These are phyloP conservation scores for Latrodectus geometricus DNA, from an alignment of 1,140 invertebrate species.

Conservation along the genomic window DNA sequence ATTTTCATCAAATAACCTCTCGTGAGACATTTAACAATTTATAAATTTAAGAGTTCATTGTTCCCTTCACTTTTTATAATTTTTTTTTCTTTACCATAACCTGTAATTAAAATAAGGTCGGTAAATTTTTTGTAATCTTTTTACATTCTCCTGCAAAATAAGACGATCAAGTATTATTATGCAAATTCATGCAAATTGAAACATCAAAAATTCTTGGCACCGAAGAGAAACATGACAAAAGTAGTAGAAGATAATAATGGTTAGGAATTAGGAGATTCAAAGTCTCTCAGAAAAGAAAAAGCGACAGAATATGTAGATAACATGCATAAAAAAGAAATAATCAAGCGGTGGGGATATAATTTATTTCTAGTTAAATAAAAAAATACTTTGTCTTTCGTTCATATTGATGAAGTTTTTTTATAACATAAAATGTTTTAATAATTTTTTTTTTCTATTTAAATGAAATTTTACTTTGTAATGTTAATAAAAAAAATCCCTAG, in stretches of 20 bases:
- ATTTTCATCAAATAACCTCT: constrained; percentile 4
- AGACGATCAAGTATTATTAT: constrained; percentile 52
- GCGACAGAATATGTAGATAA: constrained; percentile 28
- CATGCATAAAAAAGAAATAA: constrained; percentile 19
- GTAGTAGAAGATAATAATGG: constrained; percentile 33
- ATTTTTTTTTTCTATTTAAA: too few species aligned
- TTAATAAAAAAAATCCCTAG: too few species aligned
- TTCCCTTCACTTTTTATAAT: constrained; percentile 10
- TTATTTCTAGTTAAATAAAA: too few species aligned
- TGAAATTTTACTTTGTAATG: too few species aligned
- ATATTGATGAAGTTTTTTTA: too few species aligned
- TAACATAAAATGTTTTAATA: too few species aligned
- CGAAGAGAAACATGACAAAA: constrained; percentile 56
- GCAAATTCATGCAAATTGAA: constrained; percentile 61
- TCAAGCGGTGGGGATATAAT: background rate
- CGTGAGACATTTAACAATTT: constrained; percentile 33
- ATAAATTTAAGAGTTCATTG: constrained; percentile 29
- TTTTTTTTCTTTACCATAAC: background rate
- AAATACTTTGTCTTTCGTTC: too few species aligned
- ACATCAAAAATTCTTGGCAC: constrained; percentile 57
- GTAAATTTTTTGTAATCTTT: constrained; percentile 17
- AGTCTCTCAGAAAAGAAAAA: constrained; percentile 35
- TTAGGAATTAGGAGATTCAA: constrained; percentile 38
- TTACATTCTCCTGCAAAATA: constrained; percentile 9
- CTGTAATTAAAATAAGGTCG: constrained; percentile 53